Conservation (phyloP, 2,888 invertebrate species). For the Homarus gammarus region DNA sequence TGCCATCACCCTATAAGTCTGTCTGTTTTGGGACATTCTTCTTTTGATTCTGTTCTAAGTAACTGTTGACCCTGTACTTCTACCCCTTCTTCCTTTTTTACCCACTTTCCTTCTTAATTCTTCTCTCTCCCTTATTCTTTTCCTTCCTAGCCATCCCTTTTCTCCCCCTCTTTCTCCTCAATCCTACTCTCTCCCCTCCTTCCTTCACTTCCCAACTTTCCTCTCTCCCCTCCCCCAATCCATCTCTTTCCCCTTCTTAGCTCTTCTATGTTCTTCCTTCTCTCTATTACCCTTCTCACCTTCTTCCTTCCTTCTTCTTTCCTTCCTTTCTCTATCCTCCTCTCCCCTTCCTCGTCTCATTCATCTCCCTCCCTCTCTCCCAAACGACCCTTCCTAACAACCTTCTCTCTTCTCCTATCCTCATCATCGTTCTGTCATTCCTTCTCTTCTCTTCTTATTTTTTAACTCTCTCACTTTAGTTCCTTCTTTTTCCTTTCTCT, state of each 20-base stretch:
- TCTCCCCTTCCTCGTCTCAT: neutral
- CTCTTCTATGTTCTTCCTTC: no score
- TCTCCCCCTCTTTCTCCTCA: no score
- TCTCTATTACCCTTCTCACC: no score
- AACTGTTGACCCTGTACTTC: neutral
- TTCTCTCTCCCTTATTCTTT: no score
- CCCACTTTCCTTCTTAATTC: neutral
- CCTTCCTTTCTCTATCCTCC: neutral
- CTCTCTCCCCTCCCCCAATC: no score
- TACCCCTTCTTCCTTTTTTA: neutral
- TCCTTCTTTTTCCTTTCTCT: no score
- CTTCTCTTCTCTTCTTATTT: no score
- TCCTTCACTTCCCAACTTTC: no score
- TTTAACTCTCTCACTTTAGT: no score
- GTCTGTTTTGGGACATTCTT: conserved; percentile 21
- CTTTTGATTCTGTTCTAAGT: neutral
- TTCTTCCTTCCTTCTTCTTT: neutral
- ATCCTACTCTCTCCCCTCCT: no score
- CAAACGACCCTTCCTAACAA: neutral
- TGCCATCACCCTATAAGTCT: conserved; percentile 9
- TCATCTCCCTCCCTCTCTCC: neutral
- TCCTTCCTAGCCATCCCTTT: neutral
- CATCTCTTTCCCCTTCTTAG: neutral
- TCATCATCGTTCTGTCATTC: no score
- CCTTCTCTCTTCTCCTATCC: neutral